phyloP scores from a whole-genome alignment of 2,113 vertebrate species.

The Mormoops blainvillei region DNA sequence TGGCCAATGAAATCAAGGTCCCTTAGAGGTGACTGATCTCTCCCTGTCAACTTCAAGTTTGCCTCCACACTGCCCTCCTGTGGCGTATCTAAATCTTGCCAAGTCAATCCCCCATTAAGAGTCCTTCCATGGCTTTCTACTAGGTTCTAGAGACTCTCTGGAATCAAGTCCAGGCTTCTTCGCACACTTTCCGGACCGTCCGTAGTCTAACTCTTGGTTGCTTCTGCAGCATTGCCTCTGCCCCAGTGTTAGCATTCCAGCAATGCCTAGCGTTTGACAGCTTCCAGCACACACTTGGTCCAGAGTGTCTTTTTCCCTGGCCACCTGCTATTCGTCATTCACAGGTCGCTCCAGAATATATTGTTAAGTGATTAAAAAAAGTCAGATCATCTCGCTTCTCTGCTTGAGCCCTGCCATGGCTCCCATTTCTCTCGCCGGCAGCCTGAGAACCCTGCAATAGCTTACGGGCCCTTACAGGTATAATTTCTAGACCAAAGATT shows the following conservation, averaged over 20 bases:
- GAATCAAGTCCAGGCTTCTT: neutral
- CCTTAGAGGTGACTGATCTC: neutral
- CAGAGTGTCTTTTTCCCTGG: neutral
- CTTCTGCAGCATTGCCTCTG: neutral
- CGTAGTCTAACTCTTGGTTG: neutral
- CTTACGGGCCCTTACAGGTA: neutral
- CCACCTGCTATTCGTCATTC: neutral
- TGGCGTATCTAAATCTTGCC: neutral
- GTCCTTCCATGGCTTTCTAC: neutral
- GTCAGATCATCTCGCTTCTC: neutral
- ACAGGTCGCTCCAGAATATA: neutral
- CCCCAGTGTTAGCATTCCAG: neutral
- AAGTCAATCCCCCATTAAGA: neutral
- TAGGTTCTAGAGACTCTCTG: neutral
- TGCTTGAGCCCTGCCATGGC: neutral
- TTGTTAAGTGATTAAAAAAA: neutral
- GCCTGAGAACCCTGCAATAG: neutral
- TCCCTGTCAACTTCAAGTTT: neutral
- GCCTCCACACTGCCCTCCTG: constrained; percentile 12
- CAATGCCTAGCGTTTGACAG: neutral
- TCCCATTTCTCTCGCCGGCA: neutral
- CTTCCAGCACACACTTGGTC: neutral
- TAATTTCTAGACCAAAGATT: neutral
- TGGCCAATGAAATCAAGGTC: neutral
- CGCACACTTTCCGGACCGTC: neutral